Percentiles rank a stretch among this genome's conserved stretches.
phyloP scores from a whole-genome alignment of 2,797 vertebrate species.

The Enteromius mattozi region DNA sequence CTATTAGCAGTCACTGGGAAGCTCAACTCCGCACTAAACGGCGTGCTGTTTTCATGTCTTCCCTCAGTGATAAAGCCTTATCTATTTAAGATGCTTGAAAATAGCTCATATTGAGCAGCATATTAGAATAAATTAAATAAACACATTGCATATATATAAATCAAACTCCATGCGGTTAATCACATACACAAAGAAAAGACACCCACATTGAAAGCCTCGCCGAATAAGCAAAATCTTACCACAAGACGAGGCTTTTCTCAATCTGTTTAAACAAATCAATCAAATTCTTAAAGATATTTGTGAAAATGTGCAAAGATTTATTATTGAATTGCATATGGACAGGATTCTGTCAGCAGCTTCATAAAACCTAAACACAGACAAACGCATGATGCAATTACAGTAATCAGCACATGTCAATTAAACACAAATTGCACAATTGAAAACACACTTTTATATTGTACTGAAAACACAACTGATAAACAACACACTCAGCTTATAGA shows the following conservation, averaged over 20 bases:
- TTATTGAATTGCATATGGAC: conserved; percentile 33
- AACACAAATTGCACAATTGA: neutral
- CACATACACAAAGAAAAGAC: conserved; percentile 56
- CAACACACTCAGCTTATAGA: neutral
- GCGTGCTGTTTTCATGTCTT: conserved; percentile 73
- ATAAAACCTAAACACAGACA: conserved; percentile 23
- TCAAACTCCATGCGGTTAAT: conserved; percentile 58
- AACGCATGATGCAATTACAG: conserved; percentile 17
- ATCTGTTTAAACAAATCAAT: conserved; percentile 49
- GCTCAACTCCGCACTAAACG: conserved; percentile 77
- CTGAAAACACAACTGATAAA: neutral
- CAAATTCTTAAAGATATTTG: conserved; percentile 43
- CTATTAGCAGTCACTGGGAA: conserved; percentile 79
- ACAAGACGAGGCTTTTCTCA: conserved; percentile 47
- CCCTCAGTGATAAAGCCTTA: conserved; percentile 58
- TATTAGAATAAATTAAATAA: conserved; percentile 65
- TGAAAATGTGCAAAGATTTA: conserved; percentile 29
- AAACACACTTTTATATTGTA: neutral
- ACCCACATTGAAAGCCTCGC: conserved; percentile 43
- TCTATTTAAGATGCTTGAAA: conserved; percentile 61
- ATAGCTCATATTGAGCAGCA: conserved; percentile 69
- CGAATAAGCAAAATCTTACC: conserved; percentile 40
- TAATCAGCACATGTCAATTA: conserved; percentile 12
- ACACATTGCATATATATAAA: conserved; percentile 59
- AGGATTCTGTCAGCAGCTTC: conserved; percentile 4